Evolutionary conservation across 2,797 vertebrate species (phyloP), one percentile per base, ranked within the genome.

Genomic region (Tokudaia muenninki): DNA sequence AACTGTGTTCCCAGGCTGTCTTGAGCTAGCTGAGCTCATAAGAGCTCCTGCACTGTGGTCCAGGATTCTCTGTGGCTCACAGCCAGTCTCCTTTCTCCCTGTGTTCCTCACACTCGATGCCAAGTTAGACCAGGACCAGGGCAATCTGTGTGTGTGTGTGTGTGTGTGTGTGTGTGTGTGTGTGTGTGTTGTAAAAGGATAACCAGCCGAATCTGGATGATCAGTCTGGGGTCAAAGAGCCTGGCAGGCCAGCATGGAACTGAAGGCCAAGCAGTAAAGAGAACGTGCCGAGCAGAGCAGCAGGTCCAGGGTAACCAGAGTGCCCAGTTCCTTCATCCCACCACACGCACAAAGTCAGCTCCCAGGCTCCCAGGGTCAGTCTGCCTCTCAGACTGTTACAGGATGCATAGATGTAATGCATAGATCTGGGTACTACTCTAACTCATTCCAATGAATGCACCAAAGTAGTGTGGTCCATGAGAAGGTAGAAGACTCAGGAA

Each of bases 31-130:
- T 67, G 50, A 24, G 31, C 22, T 67, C 41, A 13, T 63, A n/a
- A 65, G 13, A 37, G 13, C 52, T 74, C 81, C 59, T 44, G 55
- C 21, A 47, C 14, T 44, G 0, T 9, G 44, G 41, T 61, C 44
- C 37, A 41, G 67, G 44, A 6, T 21, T 92, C 47, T 84, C 55
- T 34, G 19, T 4, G 24, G 31, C 59, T 78, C 84, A 77, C 3
- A 74, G 70, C n/a, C 4, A 2, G 14, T 52, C 63, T 67, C 72
- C 52, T 75, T 90, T 86, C 50, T 94, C 34, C 61, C 59, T 61
- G 0, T 2, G 41, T 26, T 50, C 16, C n/a, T 87, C 13, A 8
- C 9, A 65, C 0, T 7, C 10, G 19, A 0, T 22, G 74, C n/a
- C 50, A 83, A 83, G 41, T 17, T 47, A 96, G 47, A 11, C 22